phyloP scores from a whole-genome alignment of 2,797 vertebrate genomes.

The Melanotaenia pygmaea region DNA sequence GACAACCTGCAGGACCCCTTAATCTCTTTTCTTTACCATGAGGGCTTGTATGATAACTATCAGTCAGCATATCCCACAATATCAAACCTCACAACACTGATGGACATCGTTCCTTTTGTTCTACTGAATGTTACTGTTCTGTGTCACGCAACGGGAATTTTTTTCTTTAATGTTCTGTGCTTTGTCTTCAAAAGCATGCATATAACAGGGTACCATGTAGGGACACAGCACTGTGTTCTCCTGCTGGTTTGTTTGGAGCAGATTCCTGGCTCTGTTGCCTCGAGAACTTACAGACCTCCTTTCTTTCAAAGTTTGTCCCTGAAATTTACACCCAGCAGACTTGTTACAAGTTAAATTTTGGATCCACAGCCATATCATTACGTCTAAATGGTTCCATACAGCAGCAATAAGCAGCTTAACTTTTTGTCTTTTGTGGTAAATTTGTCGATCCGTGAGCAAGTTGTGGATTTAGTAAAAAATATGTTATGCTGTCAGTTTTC shows the following conservation, averaged over 20 bases:
- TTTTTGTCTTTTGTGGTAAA: slow-evolving; percentile 13
- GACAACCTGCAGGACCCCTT: slow-evolving; percentile 43
- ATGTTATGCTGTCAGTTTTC: neutral
- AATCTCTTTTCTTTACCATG: slow-evolving; percentile 25
- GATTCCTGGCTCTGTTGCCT: slow-evolving; percentile 57
- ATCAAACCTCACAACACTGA: slow-evolving; percentile 43
- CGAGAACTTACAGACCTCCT: slow-evolving; percentile 28
- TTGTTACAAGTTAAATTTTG: slow-evolving; percentile 24
- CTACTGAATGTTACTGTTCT: slow-evolving; percentile 30
- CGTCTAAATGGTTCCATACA: slow-evolving; percentile 40
- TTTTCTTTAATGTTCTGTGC: slow-evolving; percentile 53
- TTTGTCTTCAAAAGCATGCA: slow-evolving; percentile 51
- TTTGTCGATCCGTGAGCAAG: neutral
- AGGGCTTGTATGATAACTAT: slow-evolving; percentile 66
- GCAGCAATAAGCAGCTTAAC: slow-evolving; percentile 24
- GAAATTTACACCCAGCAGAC: slow-evolving; percentile 9
- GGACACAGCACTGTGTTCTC: slow-evolving; percentile 46
- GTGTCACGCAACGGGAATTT: slow-evolving; percentile 42
- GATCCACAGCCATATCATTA: slow-evolving; percentile 23
- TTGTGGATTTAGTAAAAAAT: neutral
- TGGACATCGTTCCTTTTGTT: slow-evolving; percentile 54
- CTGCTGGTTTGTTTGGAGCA: slow-evolving; percentile 58
- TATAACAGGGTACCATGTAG: slow-evolving; percentile 65
- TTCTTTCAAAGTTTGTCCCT: slow-evolving; percentile 27
- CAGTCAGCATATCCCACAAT: slow-evolving; percentile 42